Evolutionary conservation across 2,113 vertebrate species (phyloP).

Genomic region (Tetraodon nigroviridis): DNA sequence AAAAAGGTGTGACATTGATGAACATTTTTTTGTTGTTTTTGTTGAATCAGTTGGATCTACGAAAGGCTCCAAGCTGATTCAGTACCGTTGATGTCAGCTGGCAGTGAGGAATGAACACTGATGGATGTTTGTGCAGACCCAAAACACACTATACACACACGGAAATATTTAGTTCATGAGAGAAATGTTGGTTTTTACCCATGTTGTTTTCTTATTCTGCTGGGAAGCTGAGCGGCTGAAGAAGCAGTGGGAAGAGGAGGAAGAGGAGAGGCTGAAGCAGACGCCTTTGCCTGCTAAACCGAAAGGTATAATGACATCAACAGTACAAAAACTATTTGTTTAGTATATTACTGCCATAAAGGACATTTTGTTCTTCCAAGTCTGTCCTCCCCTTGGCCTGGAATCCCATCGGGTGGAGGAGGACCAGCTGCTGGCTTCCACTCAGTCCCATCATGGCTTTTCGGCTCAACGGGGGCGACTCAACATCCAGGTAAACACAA

Average conservation of each 20-base stretch:
- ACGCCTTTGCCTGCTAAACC: slow-evolving; percentile 43
- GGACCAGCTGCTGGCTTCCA: slow-evolving; percentile 89
- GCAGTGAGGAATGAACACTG: background rate
- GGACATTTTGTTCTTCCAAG: slow-evolving; percentile 59
- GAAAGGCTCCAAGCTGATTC: background rate
- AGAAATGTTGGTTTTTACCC: slow-evolving; percentile 13
- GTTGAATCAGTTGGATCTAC: background rate
- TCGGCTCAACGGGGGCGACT: slow-evolving; percentile 84
- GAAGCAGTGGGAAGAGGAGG: slow-evolving; percentile 78
- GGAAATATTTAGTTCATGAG: slow-evolving; percentile 25
- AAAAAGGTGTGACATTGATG: slow-evolving; percentile 57
- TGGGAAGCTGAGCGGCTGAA: slow-evolving; percentile 66
- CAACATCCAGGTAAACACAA: slow-evolving; percentile 86
- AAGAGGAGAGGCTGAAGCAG: slow-evolving; percentile 67
- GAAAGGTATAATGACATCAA: slow-evolving; percentile 65
- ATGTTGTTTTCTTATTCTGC: slow-evolving; percentile 31
- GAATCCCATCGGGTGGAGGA: slow-evolving; percentile 90
- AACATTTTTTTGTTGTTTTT: background rate
- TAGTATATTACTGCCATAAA: background rate
- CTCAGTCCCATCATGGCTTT: slow-evolving; percentile 84
- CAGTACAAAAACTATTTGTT: slow-evolving; percentile 1
- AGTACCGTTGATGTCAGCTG: background rate
- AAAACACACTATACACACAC: slow-evolving; percentile 3
- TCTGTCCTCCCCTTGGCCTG: slow-evolving; percentile 91
- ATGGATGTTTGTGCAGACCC: too few relatives aligned